Evolutionary conservation across 2,888 invertebrate genomes (phyloP).

Genomic region (Ormyrus pomaceus): DNA sequence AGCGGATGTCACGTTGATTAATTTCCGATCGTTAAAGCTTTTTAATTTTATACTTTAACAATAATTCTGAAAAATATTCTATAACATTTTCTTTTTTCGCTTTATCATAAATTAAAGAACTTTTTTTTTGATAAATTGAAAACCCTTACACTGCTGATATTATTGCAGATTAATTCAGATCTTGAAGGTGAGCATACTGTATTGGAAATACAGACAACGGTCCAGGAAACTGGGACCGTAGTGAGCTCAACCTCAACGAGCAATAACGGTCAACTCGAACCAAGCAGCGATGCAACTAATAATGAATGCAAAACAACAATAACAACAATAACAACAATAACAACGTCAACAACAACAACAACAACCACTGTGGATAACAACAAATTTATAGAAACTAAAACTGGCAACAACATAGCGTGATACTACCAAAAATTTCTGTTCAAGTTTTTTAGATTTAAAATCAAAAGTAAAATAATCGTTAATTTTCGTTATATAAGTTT

Average conservation of each 20-base stretch:
- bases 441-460: slow-evolving; percentile 16
- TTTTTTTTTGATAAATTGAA: neutral
- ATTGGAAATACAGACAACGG: slow-evolving; percentile 79
- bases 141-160: neutral
- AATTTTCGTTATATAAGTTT: slow-evolving; percentile 6
- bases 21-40: too few relatives aligned
- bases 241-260: slow-evolving; percentile 75
- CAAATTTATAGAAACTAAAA: slow-evolving; percentile 78
- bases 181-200: slow-evolving; percentile 80
- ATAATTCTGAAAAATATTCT: neutral
- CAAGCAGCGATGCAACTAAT: slow-evolving; percentile 74
- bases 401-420: slow-evolving; percentile 79
- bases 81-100: neutral
- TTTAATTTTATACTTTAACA: too few relatives aligned
- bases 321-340: too few relatives aligned
- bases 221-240: slow-evolving; percentile 71
- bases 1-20: too few relatives aligned
- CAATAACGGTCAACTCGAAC: slow-evolving; percentile 75
- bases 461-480: neutral
- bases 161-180: slow-evolving; percentile 79
- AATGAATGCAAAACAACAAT: slow-evolving; percentile 76
- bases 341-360: too few relatives aligned
- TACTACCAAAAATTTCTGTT: slow-evolving; percentile 65
- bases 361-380: slow-evolving; percentile 76
- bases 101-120: neutral